These are phyloP conservation scores for Aegotheles bennettii DNA, from an alignment of 2,113 vertebrate species.

Conservation along the genomic window DNA sequence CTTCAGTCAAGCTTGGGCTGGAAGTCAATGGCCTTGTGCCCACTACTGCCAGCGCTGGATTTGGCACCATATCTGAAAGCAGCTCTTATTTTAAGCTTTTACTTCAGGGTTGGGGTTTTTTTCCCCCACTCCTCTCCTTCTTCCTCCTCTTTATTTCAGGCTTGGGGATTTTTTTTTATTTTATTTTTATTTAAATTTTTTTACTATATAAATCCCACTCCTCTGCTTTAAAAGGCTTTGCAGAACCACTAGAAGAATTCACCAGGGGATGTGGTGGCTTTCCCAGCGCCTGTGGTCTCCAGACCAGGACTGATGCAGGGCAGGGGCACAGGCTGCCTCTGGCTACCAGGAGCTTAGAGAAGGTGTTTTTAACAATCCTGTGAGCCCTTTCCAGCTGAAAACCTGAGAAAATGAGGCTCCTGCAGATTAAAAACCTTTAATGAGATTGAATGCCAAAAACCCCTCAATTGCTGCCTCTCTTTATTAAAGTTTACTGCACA, in stretches of 20 bases:
- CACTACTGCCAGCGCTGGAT: conserved; percentile 4
- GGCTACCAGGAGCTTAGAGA: neutral
- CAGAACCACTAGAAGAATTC: neutral
- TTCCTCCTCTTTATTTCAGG: neutral
- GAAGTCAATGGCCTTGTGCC: conserved; percentile 42
- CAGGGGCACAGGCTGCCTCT: neutral
- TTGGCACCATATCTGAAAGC: conserved; percentile 35
- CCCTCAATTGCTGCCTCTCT: neutral
- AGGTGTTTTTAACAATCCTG: neutral
- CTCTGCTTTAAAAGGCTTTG: neutral
- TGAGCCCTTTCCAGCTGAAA: neutral
- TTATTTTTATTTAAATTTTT: neutral
- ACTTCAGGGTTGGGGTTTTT: neutral
- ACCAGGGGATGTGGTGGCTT: neutral
- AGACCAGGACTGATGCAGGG: neutral
- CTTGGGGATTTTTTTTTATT: no score
- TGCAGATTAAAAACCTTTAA: neutral
- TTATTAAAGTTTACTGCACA: neutral
- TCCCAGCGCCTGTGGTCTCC: neutral
- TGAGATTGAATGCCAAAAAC: neutral
- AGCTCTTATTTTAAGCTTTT: conserved; percentile 42
- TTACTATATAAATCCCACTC: neutral
- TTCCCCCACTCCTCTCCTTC: neutral
- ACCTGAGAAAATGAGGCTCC: neutral
- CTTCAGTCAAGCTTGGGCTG: conserved; percentile 23